Base-by-base conservation (phyloP, 2,888 invertebrate species). In the Sicus ferrugineus region DNA sequence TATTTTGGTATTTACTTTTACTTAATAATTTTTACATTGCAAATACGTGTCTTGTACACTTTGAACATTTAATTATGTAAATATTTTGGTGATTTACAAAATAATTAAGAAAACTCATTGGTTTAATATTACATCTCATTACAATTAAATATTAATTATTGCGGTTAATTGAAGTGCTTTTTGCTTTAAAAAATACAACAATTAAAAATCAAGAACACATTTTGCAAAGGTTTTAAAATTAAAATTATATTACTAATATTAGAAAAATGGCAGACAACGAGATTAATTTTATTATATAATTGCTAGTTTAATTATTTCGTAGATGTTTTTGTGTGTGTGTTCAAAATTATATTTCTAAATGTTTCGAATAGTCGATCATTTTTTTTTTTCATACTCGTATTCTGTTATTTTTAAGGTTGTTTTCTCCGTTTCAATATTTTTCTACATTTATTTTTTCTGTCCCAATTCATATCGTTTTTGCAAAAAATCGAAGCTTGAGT, bases 101-200 rank as follows among this genome's bases (percentile, higher is more conserved):
- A 63, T 67, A 58, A 59, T 30, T 63, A 16, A 65, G 23, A 54
- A 31, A 59, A 59, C 38, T 61, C 56, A 42, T 42, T 52, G 66
- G 52, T 69, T 70, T 64, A 64, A 34, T 28, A 61, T 50, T 69
- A 58, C 46, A 64, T 23, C 58, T 61, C 31, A 48, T 69, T 64
- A 67, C 58, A 67, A 64, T 69, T 69, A 69, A 54, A 56, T 19
- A 59, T 59, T 67, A 67, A 68, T 68, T 68, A 68, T 68, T 59
- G 19, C 14, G 58, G 48, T 67, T 67, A 46, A 58, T 59, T 48
- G n/a, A 54, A 5, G 26, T 19, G 48, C 16, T 16, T 65, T 28
- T 19, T 63, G 19, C 26, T 64, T n/a, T 50, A 48, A 21, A 64
- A 48, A n/a, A 38, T 56, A 26, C 31, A 42, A 54, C 30, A 28